Evolutionary conservation across 2,113 vertebrate species (phyloP).

Genomic region (Peromyscus leucopus): DNA sequence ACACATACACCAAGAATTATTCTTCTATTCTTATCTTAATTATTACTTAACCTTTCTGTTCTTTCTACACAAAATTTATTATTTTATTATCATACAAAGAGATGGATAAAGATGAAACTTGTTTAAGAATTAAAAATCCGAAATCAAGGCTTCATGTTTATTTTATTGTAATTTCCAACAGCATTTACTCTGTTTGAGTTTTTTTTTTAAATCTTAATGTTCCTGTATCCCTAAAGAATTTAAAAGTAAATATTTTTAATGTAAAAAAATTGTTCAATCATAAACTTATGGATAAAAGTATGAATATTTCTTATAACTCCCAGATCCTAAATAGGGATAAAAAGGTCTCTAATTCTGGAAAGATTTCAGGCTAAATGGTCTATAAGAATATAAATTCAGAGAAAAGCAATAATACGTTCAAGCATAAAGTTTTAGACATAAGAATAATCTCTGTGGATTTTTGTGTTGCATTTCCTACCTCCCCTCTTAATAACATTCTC

Average conservation of each 20-base stretch:
- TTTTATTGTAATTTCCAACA: background rate
- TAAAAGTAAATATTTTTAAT: background rate
- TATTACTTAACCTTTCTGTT: background rate
- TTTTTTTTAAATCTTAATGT: background rate
- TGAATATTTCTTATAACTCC: background rate
- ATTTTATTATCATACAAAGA: background rate
- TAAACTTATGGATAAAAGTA: background rate
- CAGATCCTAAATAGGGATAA: background rate
- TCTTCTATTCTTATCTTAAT: background rate
- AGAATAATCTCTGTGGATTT: constrained; percentile 1
- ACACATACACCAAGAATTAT: background rate
- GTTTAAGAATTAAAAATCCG: background rate
- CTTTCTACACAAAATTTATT: background rate
- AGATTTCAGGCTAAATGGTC: background rate
- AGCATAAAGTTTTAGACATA: background rate
- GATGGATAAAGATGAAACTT: background rate
- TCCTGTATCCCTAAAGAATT: background rate
- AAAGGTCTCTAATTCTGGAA: background rate
- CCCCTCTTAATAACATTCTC: constrained; percentile 38
- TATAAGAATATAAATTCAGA: constrained; percentile 13
- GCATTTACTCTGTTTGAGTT: background rate
- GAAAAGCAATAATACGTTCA: background rate
- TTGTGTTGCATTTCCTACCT: constrained; percentile 15
- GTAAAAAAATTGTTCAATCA: constrained; percentile 23
- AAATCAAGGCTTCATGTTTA: background rate